A percentile compares a stretch with the other conserved stretches of the same genome.
phyloP scores from a whole-genome alignment of 2,797 vertebrate genomes.

The Tadarida brasiliensis region DNA sequence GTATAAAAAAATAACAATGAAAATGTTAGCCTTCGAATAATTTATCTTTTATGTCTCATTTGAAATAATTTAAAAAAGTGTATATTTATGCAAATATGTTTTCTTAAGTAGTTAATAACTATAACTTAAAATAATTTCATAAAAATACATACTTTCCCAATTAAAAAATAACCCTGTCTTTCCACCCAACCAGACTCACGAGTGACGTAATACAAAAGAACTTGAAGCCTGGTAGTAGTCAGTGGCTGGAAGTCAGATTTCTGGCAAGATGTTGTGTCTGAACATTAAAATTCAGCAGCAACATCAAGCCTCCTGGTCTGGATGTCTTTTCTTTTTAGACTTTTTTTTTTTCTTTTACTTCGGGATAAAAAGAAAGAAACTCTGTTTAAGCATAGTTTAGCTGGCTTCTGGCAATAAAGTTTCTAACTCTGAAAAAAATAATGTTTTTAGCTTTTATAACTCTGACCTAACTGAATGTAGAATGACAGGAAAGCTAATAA shows the following conservation, averaged over 20 bases:
- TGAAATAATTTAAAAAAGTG: constrained; percentile 49
- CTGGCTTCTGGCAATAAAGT: constrained; percentile 25
- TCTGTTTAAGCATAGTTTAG: constrained; percentile 34
- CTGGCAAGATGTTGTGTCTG: constrained; percentile 28
- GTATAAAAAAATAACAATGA: not conserved
- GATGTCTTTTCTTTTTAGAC: constrained; percentile 55
- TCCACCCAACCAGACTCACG: not conserved
- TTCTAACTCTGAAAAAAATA: not conserved
- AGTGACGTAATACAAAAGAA: not conserved
- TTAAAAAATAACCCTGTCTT: not conserved
- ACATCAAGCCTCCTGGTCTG: not conserved
- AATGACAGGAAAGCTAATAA: not conserved
- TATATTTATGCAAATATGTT: not conserved
- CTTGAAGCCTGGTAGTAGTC: not conserved
- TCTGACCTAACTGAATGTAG: not conserved
- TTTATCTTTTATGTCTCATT: constrained; percentile 25
- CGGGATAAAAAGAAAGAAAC: constrained; percentile 53
- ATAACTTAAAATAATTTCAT: constrained; percentile 36
- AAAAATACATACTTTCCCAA: constrained; percentile 6
- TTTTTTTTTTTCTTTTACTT: constrained; percentile 34
- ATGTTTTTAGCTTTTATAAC: not conserved
- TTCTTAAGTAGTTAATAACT: not conserved
- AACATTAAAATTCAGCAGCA: not conserved
- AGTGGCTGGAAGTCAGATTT: not conserved
- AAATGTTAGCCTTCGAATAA: not conserved